These are phyloP conservation scores for Mastomys natalensis DNA, from an alignment of 2,113 vertebrate species.

Conservation along the genomic window DNA sequence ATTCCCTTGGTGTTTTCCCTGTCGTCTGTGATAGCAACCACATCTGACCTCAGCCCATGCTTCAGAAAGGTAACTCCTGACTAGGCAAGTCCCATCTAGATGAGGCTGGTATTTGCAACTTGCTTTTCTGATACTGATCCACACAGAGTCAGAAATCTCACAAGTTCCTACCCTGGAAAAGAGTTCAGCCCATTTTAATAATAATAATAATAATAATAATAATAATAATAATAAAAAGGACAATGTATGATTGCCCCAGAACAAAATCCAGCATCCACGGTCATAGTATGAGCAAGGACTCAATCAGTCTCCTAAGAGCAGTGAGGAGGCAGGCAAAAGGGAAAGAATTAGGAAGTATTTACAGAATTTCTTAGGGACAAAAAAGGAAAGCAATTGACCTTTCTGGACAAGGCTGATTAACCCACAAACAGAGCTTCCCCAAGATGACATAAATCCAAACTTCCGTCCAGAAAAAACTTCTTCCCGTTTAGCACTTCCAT, in stretches of 20 bases:
- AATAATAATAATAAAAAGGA: too few species aligned
- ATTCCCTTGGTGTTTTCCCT: not conserved
- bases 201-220: too few species aligned
- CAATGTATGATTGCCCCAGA: not conserved
- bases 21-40: not conserved
- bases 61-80: not conserved
- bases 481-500: too few species aligned
- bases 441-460: not conserved
- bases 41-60: not conserved
- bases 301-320: not conserved
- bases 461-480: slow-evolving; percentile 26
- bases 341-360: not conserved
- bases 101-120: not conserved
- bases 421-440: too few species aligned
- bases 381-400: not conserved
- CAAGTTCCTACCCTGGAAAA: not conserved
- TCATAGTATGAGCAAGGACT: not conserved
- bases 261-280: not conserved
- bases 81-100: not conserved
- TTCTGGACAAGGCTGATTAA: not conserved
- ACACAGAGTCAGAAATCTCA: not conserved
- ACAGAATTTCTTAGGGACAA: not conserved
- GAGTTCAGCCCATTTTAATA: not conserved
- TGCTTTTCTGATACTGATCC: not conserved
- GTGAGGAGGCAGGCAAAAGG: too few species aligned